Evolutionary conservation across 2,888 invertebrate genomes (phyloP).

Genomic region (Scaptodrosophila latifasciaeformis): DNA sequence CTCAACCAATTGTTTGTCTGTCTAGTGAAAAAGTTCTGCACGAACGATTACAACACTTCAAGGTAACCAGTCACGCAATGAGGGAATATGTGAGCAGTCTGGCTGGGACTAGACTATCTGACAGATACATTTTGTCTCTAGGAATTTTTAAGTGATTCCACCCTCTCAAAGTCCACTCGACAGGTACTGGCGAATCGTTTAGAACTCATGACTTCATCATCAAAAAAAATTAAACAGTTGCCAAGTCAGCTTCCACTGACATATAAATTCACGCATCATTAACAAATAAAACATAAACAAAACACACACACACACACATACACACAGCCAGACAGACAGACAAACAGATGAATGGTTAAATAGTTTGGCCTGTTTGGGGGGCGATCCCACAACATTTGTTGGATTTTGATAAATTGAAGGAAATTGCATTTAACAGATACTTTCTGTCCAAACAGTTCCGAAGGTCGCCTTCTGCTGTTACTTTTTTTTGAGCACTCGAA

Average conservation of each 20-base stretch:
- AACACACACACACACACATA: slow-evolving; percentile 32
- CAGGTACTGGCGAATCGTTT: neutral
- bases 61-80: slow-evolving; percentile 50
- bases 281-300: slow-evolving; percentile 33
- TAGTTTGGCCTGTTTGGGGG: slow-evolving; percentile 1
- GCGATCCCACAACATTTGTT: slow-evolving; percentile 43
- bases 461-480: no score
- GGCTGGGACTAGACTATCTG: slow-evolving; percentile 15
- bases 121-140: neutral
- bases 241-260: slow-evolving; percentile 23
- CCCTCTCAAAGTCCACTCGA: neutral
- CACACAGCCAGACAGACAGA: slow-evolving; percentile 24
- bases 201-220: slow-evolving; percentile 48
- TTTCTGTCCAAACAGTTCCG: slow-evolving; percentile 43
- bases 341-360: slow-evolving; percentile 12
- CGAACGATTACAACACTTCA: slow-evolving; percentile 55
- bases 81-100: slow-evolving; percentile 20
- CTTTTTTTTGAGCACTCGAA: no score
- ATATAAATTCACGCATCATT: slow-evolving; percentile 56
- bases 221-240: slow-evolving; percentile 17
- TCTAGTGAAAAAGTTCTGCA: slow-evolving; percentile 47
- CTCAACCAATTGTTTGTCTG: neutral
- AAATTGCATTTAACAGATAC: slow-evolving; percentile 7
- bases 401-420: slow-evolving; percentile 52
- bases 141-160: no score